Evolutionary conservation across 2,888 invertebrate species (phyloP).

Genomic region (Drosophila trichaetosa): DNA sequence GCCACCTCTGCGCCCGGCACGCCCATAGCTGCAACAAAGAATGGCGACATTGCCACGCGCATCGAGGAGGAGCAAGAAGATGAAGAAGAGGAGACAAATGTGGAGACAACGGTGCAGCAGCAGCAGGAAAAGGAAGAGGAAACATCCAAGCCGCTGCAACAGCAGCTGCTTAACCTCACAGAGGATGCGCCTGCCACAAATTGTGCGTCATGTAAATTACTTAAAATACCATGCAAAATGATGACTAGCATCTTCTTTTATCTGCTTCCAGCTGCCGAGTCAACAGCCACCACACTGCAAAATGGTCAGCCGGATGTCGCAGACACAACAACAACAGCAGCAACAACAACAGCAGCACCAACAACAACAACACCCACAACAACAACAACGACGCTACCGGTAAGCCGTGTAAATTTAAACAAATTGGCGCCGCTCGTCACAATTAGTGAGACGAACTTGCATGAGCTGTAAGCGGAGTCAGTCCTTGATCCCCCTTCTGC

Average conservation of each 20-base stretch:
- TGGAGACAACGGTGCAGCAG: constrained; percentile 11
- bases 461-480: constrained; percentile 57
- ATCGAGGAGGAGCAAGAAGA: constrained; percentile 66
- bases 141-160: constrained; percentile 31
- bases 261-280: constrained; percentile 30
- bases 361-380: constrained; percentile 4
- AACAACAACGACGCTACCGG: constrained; percentile 76
- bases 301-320: constrained; percentile 47
- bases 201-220: constrained; percentile 62
- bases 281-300: constrained; percentile 18
- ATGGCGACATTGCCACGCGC: constrained; percentile 68
- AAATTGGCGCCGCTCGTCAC: constrained; percentile 86
- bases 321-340: constrained; percentile 26
- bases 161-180: constrained; percentile 47
- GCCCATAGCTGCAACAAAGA: constrained; percentile 62
- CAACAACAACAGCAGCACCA: neutral
- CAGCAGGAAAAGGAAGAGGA: constrained; percentile 24
- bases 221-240: constrained; percentile 43
- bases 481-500: neutral
- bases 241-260: constrained; percentile 36
- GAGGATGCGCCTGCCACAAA: constrained; percentile 56
- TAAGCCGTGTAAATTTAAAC: constrained; percentile 83
- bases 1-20: constrained; percentile 43
- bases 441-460: constrained; percentile 86
- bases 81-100: constrained; percentile 74